phyloP scores from a whole-genome alignment of 2,113 vertebrate species.

The Arenaria interpres region DNA sequence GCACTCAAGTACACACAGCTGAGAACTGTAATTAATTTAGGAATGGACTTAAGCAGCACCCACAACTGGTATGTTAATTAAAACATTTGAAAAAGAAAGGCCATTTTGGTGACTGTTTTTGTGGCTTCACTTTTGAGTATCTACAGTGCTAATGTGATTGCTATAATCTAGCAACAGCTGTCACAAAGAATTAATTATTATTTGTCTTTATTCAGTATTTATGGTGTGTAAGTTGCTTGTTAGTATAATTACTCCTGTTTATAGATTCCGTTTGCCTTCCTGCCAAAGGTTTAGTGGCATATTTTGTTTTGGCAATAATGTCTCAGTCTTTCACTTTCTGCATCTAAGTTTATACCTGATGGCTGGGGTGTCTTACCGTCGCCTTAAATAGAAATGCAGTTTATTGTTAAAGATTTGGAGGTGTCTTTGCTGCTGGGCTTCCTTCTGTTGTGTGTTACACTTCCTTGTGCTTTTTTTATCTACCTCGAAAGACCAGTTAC shows the following conservation, averaged over 20 bases:
- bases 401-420: slow-evolving; percentile 2
- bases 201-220: slow-evolving; percentile 44
- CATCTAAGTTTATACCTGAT: not conserved
- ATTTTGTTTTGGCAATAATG: not conserved
- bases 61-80: not conserved
- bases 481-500: slow-evolving; percentile 1
- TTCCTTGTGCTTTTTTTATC: slow-evolving; percentile 61
- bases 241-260: slow-evolving; percentile 38
- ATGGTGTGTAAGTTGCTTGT: not conserved
- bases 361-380: not conserved
- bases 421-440: slow-evolving; percentile 35
- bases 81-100: slow-evolving; percentile 19
- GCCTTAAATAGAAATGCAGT: not conserved
- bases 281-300: slow-evolving; percentile 7
- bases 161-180: slow-evolving; percentile 34
- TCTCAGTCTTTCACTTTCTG: not conserved
- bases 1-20: not conserved
- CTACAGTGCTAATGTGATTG: slow-evolving; percentile 9
- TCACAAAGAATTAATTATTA: slow-evolving; percentile 43
- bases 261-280: not conserved
- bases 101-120: not conserved
- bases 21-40: not conserved
- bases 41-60: not conserved
- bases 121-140: not conserved
- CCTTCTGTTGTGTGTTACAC: slow-evolving; percentile 25